A percentile compares a stretch with the other conserved stretches of the same genome.
Evolutionary conservation across 2,888 invertebrate species (phyloP).

Genomic region (Dynastes maya): DNA sequence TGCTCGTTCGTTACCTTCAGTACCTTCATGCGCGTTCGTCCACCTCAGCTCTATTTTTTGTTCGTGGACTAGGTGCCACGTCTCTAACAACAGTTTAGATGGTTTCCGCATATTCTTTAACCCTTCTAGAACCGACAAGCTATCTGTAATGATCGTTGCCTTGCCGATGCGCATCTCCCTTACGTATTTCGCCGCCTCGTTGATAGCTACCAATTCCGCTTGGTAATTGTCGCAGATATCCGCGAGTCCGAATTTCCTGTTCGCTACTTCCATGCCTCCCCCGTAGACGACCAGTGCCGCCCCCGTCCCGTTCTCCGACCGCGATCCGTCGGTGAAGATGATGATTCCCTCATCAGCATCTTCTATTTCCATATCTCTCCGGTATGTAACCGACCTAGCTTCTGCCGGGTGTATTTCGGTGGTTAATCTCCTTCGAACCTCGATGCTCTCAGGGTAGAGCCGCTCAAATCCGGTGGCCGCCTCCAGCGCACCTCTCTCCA

Average conservation of each 20-base stretch:
- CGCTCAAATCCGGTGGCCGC: background rate
- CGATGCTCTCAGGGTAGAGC: background rate
- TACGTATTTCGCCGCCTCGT: slow-evolving; percentile 1
- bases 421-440: background rate
- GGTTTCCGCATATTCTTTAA: background rate
- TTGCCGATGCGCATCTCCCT: background rate
- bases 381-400: background rate
- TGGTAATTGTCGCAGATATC: background rate
- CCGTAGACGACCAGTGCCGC: too few relatives aligned
- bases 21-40: slow-evolving; percentile 18
- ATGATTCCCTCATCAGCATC: too few relatives aligned
- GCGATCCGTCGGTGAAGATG: too few relatives aligned
- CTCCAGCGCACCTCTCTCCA: background rate
- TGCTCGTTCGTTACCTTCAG: slow-evolving; percentile 19
- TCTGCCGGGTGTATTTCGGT: background rate
- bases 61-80: background rate
- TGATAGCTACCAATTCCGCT: slow-evolving; percentile 19
- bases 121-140: slow-evolving; percentile 2
- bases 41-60: background rate
- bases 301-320: too few relatives aligned
- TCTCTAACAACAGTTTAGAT: background rate
- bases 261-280: too few relatives aligned
- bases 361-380: too few relatives aligned
- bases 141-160: background rate
- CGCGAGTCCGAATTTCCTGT: too few relatives aligned